phyloP scores from a whole-genome alignment of 2,888 invertebrate genomes.

The Cryptus viduatorius region DNA sequence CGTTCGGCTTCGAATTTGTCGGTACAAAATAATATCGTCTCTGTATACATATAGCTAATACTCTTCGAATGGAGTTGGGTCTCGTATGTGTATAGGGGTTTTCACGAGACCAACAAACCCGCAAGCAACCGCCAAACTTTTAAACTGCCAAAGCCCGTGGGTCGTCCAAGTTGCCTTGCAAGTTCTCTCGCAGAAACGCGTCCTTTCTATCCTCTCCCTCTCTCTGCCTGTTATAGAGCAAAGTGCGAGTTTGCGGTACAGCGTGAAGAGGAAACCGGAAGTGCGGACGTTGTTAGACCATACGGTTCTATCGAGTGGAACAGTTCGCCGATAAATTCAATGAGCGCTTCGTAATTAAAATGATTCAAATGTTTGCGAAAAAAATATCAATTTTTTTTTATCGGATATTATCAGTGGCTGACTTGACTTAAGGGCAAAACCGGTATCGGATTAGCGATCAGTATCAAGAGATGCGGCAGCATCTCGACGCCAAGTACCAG shows the following conservation, averaged over 20 bases:
- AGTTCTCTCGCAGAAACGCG: constrained; percentile 47
- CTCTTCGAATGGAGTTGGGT: not conserved
- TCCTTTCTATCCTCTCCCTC: constrained; percentile 52
- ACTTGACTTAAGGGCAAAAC: too few relatives aligned
- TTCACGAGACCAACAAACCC: constrained; percentile 55
- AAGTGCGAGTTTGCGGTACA: constrained; percentile 45
- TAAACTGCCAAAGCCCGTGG: constrained; percentile 75
- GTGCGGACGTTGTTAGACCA: constrained; percentile 25
- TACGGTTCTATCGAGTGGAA: not conserved
- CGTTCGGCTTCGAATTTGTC: constrained; percentile 74
- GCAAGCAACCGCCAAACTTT: constrained; percentile 74
- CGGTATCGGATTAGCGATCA: too few relatives aligned
- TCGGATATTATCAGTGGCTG: too few relatives aligned
- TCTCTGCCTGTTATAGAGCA: constrained; percentile 33
- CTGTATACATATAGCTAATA: not conserved
- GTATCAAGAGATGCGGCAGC: too few relatives aligned
- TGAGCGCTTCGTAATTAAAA: constrained; percentile 7
- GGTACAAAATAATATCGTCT: constrained; percentile 73
- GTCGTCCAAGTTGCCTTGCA: constrained; percentile 70
- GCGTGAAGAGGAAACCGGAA: constrained; percentile 56
- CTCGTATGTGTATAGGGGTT: constrained; percentile 54
- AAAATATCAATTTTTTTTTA: too few relatives aligned
- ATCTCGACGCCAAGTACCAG: too few relatives aligned
- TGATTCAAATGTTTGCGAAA: constrained; percentile 5
- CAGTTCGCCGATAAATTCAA: constrained; percentile 15